phyloP scores from a whole-genome alignment of 1,140 invertebrate species.

The Chrysoperla carnea region DNA sequence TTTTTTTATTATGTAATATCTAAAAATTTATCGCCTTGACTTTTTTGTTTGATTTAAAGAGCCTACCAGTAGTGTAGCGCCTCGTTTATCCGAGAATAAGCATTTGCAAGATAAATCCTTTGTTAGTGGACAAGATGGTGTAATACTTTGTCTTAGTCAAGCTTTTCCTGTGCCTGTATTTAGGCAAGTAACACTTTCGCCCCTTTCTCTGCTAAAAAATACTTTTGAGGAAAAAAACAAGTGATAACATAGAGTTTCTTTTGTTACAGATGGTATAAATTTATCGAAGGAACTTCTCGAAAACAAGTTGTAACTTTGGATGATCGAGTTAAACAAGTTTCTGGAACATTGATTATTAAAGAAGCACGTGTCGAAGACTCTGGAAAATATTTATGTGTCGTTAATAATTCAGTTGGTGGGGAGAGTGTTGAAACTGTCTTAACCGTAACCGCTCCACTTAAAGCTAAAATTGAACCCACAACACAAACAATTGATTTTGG shows the following conservation, averaged over 20 bases:
- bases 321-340: constrained; percentile 81
- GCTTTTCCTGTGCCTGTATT: constrained; percentile 39
- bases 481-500: constrained; percentile 87
- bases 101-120: constrained; percentile 26
- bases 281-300: constrained; percentile 64
- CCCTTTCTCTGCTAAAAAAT: too few species aligned
- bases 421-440: constrained; percentile 84
- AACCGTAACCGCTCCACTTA: constrained; percentile 78
- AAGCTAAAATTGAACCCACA: constrained; percentile 71
- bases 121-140: constrained; percentile 18
- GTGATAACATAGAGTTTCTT: constrained; percentile 16
- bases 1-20: neutral
- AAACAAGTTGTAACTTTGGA: constrained; percentile 70
- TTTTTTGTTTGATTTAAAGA: constrained; percentile 21
- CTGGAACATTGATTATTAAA: constrained; percentile 80
- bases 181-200: constrained; percentile 22
- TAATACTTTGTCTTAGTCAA: constrained; percentile 40
- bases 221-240: too few species aligned
- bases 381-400: constrained; percentile 85
- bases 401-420: constrained; percentile 84
- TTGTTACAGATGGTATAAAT: constrained; percentile 83
- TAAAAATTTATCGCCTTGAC: too few species aligned
- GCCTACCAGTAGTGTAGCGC: constrained; percentile 26
- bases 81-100: constrained; percentile 22
- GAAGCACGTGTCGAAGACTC: constrained; percentile 82